Conservation (phyloP, 2,797 vertebrate species). For the Sebastes taczanowskii region DNA sequence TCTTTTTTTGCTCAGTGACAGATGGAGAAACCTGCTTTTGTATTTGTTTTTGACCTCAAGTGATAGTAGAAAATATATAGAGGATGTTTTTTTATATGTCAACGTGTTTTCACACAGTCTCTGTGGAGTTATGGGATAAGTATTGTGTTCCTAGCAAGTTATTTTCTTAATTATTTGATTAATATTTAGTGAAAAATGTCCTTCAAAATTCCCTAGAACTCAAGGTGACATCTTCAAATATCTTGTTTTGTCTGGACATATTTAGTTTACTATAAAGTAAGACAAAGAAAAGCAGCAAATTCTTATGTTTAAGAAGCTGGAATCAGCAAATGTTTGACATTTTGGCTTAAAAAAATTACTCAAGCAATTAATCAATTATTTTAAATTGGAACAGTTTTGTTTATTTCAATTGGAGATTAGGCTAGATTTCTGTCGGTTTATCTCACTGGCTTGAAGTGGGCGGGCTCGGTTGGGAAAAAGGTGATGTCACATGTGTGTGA, state of each 20-base stretch:
- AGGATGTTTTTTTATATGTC: neutral
- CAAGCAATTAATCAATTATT: neutral
- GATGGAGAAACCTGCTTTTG: constrained; percentile 13
- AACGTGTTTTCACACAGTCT: neutral
- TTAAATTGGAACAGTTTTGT: too few species aligned
- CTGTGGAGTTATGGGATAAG: neutral
- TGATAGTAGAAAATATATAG: neutral
- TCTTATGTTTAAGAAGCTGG: neutral
- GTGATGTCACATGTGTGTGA: neutral
- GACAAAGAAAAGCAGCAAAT: neutral
- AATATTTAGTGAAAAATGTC: neutral
- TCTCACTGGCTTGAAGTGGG: neutral
- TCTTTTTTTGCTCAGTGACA: constrained; percentile 32
- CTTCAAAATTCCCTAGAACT: neutral
- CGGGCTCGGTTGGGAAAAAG: neutral
- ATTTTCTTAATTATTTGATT: neutral
- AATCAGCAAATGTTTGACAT: neutral
- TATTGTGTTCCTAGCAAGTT: neutral
- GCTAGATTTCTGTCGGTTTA: neutral
- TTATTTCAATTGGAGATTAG: neutral
- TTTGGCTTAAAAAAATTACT: neutral
- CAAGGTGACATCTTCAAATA: neutral
- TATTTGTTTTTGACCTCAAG: constrained; percentile 25
- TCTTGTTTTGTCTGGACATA: neutral
- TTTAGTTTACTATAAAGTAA: neutral